phyloP scores from a whole-genome alignment of 2,113 vertebrate species.

The Tachysurus fulvidraco region DNA sequence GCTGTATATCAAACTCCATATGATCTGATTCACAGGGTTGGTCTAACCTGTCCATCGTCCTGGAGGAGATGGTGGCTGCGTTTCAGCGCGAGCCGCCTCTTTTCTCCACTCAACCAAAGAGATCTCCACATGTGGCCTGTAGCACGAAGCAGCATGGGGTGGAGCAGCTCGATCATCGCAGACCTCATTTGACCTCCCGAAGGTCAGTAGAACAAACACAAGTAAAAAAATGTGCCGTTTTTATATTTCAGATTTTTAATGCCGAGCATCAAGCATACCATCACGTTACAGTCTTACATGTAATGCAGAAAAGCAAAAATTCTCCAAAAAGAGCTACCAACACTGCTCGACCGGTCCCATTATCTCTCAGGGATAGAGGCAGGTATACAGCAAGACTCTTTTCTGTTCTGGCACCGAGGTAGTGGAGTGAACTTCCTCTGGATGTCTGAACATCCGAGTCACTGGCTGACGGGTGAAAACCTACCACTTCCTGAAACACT shows the following conservation, averaged over 20 bases:
- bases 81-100: constrained; percentile 72
- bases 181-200: background rate
- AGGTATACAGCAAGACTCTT: too few relatives aligned
- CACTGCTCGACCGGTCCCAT: too few relatives aligned
- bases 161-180: constrained; percentile 23
- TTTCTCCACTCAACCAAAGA: constrained; percentile 54
- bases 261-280: background rate
- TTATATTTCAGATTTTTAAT: background rate
- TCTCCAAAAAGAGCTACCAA: too few relatives aligned
- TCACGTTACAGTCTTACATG: background rate
- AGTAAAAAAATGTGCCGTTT: background rate
- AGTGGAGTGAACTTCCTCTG: too few relatives aligned
- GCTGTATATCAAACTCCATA: background rate
- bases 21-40: constrained; percentile 59
- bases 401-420: too few relatives aligned
- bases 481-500: too few relatives aligned
- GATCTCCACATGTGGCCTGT: constrained; percentile 3
- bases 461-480: too few relatives aligned
- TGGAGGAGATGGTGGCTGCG: constrained; percentile 71
- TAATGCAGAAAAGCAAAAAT: background rate
- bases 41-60: constrained; percentile 65
- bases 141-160: constrained; percentile 16
- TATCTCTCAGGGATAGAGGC: too few relatives aligned
- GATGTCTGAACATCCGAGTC: too few relatives aligned
- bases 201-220: constrained; percentile 44